Evolutionary conservation across 1,140 invertebrate species (phyloP).

Genomic region (Contarinia nasturtii): DNA sequence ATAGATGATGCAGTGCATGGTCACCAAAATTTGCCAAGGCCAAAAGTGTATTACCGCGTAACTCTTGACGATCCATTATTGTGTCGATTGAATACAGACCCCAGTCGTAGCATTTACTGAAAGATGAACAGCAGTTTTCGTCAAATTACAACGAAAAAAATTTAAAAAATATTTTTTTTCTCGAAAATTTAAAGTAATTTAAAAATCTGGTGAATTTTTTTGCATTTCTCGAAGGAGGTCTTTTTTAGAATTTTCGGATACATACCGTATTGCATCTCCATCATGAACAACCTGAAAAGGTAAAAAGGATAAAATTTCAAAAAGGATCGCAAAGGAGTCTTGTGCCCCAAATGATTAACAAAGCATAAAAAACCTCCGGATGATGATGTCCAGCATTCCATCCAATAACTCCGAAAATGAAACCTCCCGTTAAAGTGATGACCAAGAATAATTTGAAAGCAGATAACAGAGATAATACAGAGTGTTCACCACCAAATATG

Average conservation of each 20-base stretch:
- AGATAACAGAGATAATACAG: constrained; percentile 5
- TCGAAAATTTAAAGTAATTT: too few species aligned
- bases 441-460: too few species aligned
- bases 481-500: constrained; percentile 13
- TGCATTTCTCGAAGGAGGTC: too few species aligned
- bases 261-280: constrained; percentile 43
- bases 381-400: constrained; percentile 66
- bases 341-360: too few species aligned
- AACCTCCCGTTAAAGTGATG: constrained; percentile 15
- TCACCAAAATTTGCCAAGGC: constrained; percentile 53
- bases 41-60: constrained; percentile 43
- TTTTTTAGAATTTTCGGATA: not conserved
- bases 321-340: too few species aligned
- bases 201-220: too few species aligned
- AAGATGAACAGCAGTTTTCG: constrained; percentile 1
- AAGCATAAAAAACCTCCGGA: too few species aligned
- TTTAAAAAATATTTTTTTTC: too few species aligned
- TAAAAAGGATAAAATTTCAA: too few species aligned
- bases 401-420: constrained; percentile 42
- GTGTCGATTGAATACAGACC: constrained; percentile 58
- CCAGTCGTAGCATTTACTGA: constrained; percentile 46
- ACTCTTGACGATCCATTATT: constrained; percentile 45
- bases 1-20: constrained; percentile 60
- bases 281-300: constrained; percentile 77
- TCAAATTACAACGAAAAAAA: too few species aligned